phyloP scores from a whole-genome alignment of 2,113 vertebrate species.

The Ia io region DNA sequence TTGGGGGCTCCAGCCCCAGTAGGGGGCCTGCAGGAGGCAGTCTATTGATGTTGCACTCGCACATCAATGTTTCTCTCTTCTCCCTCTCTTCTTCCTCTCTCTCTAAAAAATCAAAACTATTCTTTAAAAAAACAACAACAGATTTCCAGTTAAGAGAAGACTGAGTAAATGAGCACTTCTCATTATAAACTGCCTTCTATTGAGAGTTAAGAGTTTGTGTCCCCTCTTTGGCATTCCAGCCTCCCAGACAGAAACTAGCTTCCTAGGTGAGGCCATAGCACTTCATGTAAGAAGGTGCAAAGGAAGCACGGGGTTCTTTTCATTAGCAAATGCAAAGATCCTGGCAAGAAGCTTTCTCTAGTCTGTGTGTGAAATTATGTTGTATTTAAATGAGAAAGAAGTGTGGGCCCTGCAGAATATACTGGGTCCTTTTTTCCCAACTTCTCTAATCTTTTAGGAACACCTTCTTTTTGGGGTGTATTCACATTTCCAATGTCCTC shows the following conservation, averaged over 20 bases:
- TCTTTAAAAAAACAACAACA: too few species aligned
- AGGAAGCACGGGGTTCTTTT: background rate
- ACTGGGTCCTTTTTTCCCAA: background rate
- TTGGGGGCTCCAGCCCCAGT: too few species aligned
- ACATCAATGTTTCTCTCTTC: too few species aligned
- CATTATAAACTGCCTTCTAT: background rate
- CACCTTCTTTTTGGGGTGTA: background rate
- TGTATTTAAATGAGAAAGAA: background rate
- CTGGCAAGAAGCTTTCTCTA: background rate
- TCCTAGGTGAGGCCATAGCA: background rate
- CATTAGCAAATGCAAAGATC: background rate
- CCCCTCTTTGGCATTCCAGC: background rate
- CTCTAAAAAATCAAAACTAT: too few species aligned
- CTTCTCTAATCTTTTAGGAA: background rate
- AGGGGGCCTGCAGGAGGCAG: too few species aligned
- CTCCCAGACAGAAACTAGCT: background rate
- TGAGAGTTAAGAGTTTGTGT: background rate
- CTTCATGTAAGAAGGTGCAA: background rate
- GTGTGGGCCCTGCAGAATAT: background rate
- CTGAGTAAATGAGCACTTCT: background rate
- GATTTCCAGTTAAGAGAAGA: background rate
- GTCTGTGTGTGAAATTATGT: background rate
- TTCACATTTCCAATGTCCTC: background rate
- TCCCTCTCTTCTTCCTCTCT: too few species aligned
- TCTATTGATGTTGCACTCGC: too few species aligned